Percentiles rank a stretch among this genome's conserved stretches.
phyloP scores from a whole-genome alignment of 2,888 invertebrate species.

The Hyposoter dolosus region DNA sequence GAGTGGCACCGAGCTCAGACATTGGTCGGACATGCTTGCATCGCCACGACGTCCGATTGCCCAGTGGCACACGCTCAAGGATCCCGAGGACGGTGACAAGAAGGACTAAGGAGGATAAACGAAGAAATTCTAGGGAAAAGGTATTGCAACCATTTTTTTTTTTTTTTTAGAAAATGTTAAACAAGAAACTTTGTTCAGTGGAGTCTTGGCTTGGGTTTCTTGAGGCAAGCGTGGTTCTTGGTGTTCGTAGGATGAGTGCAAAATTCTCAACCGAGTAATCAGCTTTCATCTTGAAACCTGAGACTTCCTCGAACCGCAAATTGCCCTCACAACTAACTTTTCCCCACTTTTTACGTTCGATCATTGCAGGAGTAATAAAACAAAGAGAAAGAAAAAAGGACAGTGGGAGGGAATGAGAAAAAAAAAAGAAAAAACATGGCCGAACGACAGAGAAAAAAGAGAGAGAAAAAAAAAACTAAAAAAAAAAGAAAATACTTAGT shows the following conservation, averaged over 20 bases:
- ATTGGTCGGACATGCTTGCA: conserved; percentile 99
- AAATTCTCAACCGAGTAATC: no score
- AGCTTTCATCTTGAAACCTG: not conserved
- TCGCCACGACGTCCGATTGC: conserved; percentile 99
- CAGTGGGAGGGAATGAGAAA: conserved; percentile 1
- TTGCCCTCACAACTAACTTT: not conserved
- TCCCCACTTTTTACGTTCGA: conserved; percentile 56
- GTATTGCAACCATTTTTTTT: conserved; percentile 5
- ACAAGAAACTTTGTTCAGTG: not conserved
- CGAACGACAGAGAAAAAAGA: conserved; percentile 53
- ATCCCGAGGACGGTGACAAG: conserved; percentile 97
- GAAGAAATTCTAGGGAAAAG: conserved; percentile 30
- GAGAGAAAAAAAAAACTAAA: conserved; percentile 58
- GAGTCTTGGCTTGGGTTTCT: not conserved
- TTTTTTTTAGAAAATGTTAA: not conserved
- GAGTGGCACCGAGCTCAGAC: conserved; percentile 98
- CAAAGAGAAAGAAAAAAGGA: conserved; percentile 34
- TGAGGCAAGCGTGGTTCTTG: not conserved
- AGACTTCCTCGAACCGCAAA: not conserved
- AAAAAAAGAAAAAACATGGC: not conserved
- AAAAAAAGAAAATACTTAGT: conserved; percentile 70
- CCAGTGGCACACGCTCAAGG: conserved; percentile 99
- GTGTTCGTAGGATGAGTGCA: no score
- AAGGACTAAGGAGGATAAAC: conserved; percentile 88
- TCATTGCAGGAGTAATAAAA: conserved; percentile 63